phyloP scores from a whole-genome alignment of 64 coral and sea anemone genomes.

The Montipora cactus region DNA sequence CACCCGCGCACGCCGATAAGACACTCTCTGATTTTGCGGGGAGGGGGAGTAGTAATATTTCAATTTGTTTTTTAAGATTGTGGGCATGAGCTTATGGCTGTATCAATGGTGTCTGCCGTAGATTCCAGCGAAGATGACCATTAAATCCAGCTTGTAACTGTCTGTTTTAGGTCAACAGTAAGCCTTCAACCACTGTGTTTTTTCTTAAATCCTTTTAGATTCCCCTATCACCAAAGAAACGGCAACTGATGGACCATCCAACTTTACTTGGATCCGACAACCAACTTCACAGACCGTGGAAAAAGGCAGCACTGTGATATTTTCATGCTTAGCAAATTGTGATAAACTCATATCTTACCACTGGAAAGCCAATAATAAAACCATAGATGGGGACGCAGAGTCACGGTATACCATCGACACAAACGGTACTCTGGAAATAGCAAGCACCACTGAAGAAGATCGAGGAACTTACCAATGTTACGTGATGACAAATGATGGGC shows the following conservation, averaged over 20 bases:
- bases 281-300: not conserved
- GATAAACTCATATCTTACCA: not conserved
- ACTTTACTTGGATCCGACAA: not conserved
- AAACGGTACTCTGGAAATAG: not conserved
- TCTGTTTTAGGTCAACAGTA: no score
- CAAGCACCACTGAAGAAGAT: not conserved
- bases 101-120: no score
- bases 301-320: not conserved
- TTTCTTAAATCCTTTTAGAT: not conserved
- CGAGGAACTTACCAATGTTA: not conserved
- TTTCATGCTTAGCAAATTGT: not conserved
- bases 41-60: no score
- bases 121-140: no score
- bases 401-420: not conserved
- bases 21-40: no score
- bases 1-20: no score
- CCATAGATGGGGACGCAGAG: not conserved
- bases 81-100: no score
- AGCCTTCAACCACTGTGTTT: not conserved
- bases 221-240: not conserved
- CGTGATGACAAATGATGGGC: not conserved
- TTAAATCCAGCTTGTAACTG: no score
- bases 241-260: not conserved
- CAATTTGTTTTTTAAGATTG: no score
- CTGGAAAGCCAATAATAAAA: constrained; percentile 11